Evolutionary conservation across 2,888 invertebrate species (phyloP), one percentile per base, ranked within the genome.

Genomic region (Leucozona laternaria): DNA sequence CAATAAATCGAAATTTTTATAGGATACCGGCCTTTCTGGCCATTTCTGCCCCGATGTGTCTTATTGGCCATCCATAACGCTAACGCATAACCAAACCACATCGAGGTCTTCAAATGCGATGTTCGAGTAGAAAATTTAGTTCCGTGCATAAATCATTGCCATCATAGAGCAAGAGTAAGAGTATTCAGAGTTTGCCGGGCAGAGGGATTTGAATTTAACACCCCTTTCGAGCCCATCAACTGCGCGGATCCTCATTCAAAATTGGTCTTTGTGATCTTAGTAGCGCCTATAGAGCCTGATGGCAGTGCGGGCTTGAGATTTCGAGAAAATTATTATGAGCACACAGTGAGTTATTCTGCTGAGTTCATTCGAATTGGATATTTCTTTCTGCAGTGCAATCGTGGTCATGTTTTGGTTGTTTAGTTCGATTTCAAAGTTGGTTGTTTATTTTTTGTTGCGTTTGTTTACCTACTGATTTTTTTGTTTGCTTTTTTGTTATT

Each of bases 91-190:
- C 77, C 57, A 68, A 66, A 34, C 15, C 17, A 20, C 57, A 71
- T 76, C n/a, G 50, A 22, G 25, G 64, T 76, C 25, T 50, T 53
- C 43, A 71, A 76, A 43, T 78, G 81, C 28, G 28, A 28, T 86
- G 81, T 81, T 85, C 57, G 48, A 53, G 57, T 55, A 78, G 73
- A 81, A 86, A 85, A 70, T 58, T 78, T 58, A 81, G 81, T 78
- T 86, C 81, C 81, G 81, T 43, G 81, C 85, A 86, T 86, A 86
- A 86, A 86, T 86, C 85, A 81, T 78, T 85, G 25, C 43, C 66
- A 71, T 70, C 31, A 57, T n/a, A n/a, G n/a, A n/a, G n/a, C n/a
- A n/a, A n/a, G n/a, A n/a, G n/a, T n/a, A n/a, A n/a, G n/a, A n/a
- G n/a, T n/a, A n/a, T n/a, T n/a, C 48, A 62, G 71, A 58, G 70